Base-by-base conservation (phyloP, 2,888 invertebrate species). In the Leptinotarsa tumamoca region DNA sequence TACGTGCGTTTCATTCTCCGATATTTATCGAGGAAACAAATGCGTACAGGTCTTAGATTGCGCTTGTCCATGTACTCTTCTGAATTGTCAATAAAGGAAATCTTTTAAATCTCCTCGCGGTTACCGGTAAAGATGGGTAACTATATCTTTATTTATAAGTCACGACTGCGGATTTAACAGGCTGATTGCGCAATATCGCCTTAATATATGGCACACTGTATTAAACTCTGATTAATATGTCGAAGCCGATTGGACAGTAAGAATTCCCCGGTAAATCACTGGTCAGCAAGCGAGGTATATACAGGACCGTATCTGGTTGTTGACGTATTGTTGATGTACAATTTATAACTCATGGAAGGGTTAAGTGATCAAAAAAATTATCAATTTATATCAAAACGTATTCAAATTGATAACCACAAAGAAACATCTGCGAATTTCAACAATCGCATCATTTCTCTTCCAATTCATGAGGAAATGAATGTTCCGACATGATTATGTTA, bases 71-170 rank as follows among this genome's bases (percentile, higher is more conserved):
- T 82, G 83, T 83, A 81, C 77, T 79, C 78, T 81, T 83, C 82
- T 83, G 83, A 83, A 83, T 84, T 83, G 83, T 83, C 84, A 82
- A 83, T 82, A 81, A 83, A 81, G 82, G 76, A 77, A 83, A 84
- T 83, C 83, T 82, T 78, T 81, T 80, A 76, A 80, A 81, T 82
- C 82, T 82, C 81, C 80, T 67, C 79, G 80, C 81, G 81, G 82
- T 82, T 82, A 82, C 80, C 79, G 79, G 81, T 79, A 72, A 68
- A 82, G 84, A 84, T 84, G 81, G 80, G 83, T 84, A 84, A 84
- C 84, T 84, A 84, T 84, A 84, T 84, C 83, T 84, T 84, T 84
- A 84, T 84, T 84, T 84, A 84, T 84, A 83, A 82, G 83, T 84
- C 84, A 84, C 84, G 84, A 83, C 72, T 66, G 67, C 72, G 80